phyloP scores from a whole-genome alignment of 2,888 invertebrate genomes.

The Invenusta paracnida region DNA sequence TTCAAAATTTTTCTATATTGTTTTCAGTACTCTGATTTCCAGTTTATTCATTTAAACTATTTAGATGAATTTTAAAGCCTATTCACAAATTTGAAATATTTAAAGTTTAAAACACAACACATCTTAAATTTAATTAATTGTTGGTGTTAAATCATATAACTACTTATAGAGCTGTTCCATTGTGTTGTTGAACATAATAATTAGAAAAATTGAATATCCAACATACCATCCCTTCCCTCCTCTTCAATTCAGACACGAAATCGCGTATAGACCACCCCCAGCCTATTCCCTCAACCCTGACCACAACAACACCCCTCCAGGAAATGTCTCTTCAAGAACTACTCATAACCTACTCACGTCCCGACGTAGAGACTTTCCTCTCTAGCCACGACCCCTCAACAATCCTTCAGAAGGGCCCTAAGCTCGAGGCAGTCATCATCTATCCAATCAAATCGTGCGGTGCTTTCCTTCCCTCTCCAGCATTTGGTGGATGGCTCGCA shows the following conservation, averaged over 20 bases:
- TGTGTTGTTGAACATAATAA: no score
- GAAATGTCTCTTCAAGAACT: not conserved
- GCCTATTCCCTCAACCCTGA: not conserved
- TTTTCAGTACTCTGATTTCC: no score
- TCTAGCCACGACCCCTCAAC: not conserved
- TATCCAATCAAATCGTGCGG: conserved; percentile 46
- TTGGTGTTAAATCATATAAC: no score
- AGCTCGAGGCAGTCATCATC: conserved; percentile 34
- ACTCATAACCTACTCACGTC: not conserved
- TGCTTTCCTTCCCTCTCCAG: conserved; percentile 46
- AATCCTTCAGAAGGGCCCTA: not conserved
- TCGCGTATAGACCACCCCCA: no score
- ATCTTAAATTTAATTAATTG: no score
- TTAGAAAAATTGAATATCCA: not conserved
- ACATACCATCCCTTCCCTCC: not conserved
- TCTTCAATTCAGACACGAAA: no score
- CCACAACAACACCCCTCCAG: not conserved
- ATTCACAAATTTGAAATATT: no score
- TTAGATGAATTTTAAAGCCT: no score
- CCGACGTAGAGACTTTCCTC: conserved; percentile 4
- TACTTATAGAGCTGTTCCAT: no score
- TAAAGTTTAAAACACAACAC: no score
- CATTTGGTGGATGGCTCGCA: conserved; percentile 69
- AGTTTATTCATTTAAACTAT: no score
- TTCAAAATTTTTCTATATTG: no score